Evolutionary conservation across 2,888 invertebrate genomes (phyloP), one percentile per base, ranked within the genome.

Genomic region (Sminthurides aquaticus): DNA sequence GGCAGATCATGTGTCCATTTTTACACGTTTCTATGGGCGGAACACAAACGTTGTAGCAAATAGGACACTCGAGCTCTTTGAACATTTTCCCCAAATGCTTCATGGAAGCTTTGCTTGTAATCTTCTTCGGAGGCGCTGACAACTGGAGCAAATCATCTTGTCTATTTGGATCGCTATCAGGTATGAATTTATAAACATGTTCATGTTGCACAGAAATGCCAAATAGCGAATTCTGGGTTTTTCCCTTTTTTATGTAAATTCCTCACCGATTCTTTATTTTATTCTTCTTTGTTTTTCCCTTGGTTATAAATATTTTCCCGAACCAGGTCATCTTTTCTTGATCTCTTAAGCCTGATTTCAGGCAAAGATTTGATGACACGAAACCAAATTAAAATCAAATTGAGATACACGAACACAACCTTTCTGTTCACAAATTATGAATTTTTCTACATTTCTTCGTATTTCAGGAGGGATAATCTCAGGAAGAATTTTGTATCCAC

Each of bases 11-110:
- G 52, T 74, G 74, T 11, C 74, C 74, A 58, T 72, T 73, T 18
- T 62, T 49, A 55, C 73, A 73, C n/a, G 69, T 70, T 22, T 69
- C 66, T 26, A 74, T 72, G 5, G 72, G 72, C 24, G 72, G 70
- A 8, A 66, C 58, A 27, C 72, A 72, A 0, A 71, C 68, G 52
- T 69, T 71, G 61, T 70, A 69, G 28, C 74, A 74, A 11, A 72
- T 57, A 15, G 74, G 74, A 67, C 74, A 74, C 56, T 72, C 72
- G 22, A 74, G 55, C 61, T 74, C 74, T 52, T 72, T 71, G 25
- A 74, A 70, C 43, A 71, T 66, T 64, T 63, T 68, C 1, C 65
- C 64, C 11, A 72, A 62, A 48, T 68, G 65, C 15, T 56, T 59
- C 1, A 60, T 58, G 18, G 67, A 62, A 0, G 57, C 29, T 5